Conservation (phyloP, 2,797 vertebrate species). For the Rhinoraja longicauda region DNA sequence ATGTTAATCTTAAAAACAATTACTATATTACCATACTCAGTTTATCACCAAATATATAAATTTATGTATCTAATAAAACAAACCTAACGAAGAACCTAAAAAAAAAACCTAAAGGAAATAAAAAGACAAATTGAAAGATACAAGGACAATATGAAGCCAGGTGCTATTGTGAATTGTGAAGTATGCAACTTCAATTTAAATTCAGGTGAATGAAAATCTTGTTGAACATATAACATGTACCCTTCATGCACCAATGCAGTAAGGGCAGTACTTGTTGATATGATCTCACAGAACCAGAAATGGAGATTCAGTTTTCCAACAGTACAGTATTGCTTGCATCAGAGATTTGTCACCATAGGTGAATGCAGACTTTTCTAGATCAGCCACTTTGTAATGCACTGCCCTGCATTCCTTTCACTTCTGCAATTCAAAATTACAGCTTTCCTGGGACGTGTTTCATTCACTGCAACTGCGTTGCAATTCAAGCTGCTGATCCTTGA, state of each 20-base stretch:
- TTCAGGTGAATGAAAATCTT: not conserved
- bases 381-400: not conserved
- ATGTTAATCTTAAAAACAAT: not conserved
- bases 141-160: not conserved
- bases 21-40: no score
- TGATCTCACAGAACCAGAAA: not conserved
- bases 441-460: not conserved
- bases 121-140: not conserved
- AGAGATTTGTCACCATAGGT: not conserved
- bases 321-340: not conserved
- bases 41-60: not conserved
- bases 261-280: no score
- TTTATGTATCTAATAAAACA: slow-evolving; percentile 1
- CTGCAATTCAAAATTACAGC: not conserved
- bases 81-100: not conserved
- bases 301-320: not conserved
- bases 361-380: not conserved
- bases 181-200: not conserved
- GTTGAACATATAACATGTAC: not conserved
- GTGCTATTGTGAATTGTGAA: not conserved
- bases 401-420: not conserved
- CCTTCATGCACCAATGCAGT: no score
- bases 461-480: not conserved
- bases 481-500: not conserved
- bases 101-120: not conserved